These are phyloP conservation scores for Drosophila burlai DNA, from an alignment of 1,140 invertebrate species.

Conservation along the genomic window DNA sequence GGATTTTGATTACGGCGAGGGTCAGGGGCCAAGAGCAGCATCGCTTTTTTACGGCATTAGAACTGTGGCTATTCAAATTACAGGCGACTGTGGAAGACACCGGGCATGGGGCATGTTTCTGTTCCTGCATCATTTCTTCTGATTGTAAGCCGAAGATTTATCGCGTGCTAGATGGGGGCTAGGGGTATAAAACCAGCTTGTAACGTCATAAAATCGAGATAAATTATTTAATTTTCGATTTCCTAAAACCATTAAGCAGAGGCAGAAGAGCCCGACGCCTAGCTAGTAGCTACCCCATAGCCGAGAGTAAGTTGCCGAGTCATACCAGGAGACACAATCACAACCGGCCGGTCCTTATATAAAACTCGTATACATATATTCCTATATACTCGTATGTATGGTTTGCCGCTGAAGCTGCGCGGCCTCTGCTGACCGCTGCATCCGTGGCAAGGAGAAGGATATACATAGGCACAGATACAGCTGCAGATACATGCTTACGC, in stretches of 20 bases:
- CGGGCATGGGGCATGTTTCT: slow-evolving; percentile 40
- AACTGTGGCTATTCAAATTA: slow-evolving; percentile 70
- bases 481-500: slow-evolving; percentile 66
- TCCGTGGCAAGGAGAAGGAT: slow-evolving; percentile 57
- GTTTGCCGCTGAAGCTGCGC: slow-evolving; percentile 60
- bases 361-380: slow-evolving; percentile 15
- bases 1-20: slow-evolving; percentile 52
- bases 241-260: slow-evolving; percentile 81
- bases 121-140: slow-evolving; percentile 57
- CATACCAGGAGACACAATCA: slow-evolving; percentile 51
- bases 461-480: slow-evolving; percentile 40
- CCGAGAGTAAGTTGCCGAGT: slow-evolving; percentile 65
- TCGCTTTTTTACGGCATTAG: slow-evolving; percentile 58
- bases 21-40: slow-evolving; percentile 38
- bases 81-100: slow-evolving; percentile 46
- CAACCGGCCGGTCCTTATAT: slow-evolving; percentile 46
- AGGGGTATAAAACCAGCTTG: slow-evolving; percentile 69
- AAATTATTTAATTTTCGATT: slow-evolving; percentile 84
- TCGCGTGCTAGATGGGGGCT: slow-evolving; percentile 53
- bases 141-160: slow-evolving; percentile 76
- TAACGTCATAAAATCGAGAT: slow-evolving; percentile 83
- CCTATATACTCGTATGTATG: slow-evolving; percentile 27
- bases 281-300: slow-evolving; percentile 71
- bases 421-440: slow-evolving; percentile 62
- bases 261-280: slow-evolving; percentile 59